phyloP scores from a whole-genome alignment of 2,888 invertebrate species.

The Epirrhoe tristata region DNA sequence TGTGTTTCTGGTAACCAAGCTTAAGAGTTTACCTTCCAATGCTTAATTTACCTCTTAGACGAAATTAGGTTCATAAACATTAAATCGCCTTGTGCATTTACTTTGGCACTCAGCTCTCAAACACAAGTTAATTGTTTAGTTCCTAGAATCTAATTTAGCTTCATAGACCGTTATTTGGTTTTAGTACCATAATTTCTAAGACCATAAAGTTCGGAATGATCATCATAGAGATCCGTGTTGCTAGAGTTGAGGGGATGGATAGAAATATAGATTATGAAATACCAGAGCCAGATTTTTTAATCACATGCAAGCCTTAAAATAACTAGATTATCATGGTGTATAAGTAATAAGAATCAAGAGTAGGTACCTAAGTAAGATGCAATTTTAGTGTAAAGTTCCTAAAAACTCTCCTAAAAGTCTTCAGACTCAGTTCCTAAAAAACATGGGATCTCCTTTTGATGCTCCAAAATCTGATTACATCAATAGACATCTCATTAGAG shows the following conservation, averaged over 20 bases:
- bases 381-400: too few species aligned
- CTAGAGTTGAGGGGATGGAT: neutral
- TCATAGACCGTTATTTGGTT: neutral
- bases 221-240: neutral
- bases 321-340: too few species aligned
- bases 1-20: neutral
- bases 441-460: neutral
- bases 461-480: conserved; percentile 11
- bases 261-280: neutral
- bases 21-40: neutral
- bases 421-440: neutral
- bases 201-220: neutral
- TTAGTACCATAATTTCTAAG: neutral
- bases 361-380: too few species aligned
- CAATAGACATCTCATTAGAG: conserved; percentile 31
- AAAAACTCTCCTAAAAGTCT: neutral
- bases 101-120: neutral
- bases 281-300: too few species aligned
- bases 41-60: neutral
- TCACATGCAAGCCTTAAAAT: too few species aligned
- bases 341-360: too few species aligned
- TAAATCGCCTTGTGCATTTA: neutral
- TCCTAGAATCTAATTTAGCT: neutral
- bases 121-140: neutral
- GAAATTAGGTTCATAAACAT: neutral